These are phyloP conservation scores for Lathamus discolor DNA, from an alignment of 2,113 vertebrate species.

Conservation along the genomic window DNA sequence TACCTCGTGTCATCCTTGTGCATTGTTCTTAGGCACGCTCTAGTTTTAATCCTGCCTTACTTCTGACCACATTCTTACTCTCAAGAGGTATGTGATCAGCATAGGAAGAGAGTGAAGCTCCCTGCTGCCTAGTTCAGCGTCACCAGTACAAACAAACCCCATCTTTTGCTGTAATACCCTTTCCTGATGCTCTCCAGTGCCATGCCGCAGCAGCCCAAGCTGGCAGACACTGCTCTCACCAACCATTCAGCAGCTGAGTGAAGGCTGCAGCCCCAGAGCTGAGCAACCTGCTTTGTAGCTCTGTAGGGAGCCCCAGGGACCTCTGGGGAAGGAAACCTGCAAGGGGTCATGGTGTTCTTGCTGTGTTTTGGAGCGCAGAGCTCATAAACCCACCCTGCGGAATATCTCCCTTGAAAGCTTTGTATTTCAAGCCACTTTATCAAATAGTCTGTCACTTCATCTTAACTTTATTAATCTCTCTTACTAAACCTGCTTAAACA, in stretches of 20 bases:
- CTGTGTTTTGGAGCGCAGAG: not conserved
- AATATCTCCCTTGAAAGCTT: not conserved
- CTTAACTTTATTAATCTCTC: not conserved
- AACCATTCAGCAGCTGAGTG: not conserved
- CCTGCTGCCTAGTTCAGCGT: not conserved
- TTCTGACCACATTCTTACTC: not conserved
- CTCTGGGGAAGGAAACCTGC: not conserved
- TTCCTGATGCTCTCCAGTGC: not conserved
- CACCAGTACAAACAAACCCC: not conserved
- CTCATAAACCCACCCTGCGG: not conserved
- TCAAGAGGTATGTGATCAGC: not conserved
- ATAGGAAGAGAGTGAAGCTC: not conserved
- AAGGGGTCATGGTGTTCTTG: not conserved
- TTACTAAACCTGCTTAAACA: not conserved
- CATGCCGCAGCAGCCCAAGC: not conserved
- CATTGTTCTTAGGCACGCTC: not conserved
- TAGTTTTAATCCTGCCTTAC: not conserved
- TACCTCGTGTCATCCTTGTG: not conserved
- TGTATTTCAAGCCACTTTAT: not conserved
- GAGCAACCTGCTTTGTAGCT: fast-evolving
- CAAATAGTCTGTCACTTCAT: not conserved
- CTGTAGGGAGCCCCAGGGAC: too few species aligned
- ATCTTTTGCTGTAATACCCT: not conserved
- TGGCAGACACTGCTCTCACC: not conserved
- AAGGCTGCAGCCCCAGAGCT: fast-evolving